Evolutionary conservation across 2,888 invertebrate genomes (phyloP), one percentile per base, ranked within the genome.

Genomic region (Lepidocyrtinus sp.): DNA sequence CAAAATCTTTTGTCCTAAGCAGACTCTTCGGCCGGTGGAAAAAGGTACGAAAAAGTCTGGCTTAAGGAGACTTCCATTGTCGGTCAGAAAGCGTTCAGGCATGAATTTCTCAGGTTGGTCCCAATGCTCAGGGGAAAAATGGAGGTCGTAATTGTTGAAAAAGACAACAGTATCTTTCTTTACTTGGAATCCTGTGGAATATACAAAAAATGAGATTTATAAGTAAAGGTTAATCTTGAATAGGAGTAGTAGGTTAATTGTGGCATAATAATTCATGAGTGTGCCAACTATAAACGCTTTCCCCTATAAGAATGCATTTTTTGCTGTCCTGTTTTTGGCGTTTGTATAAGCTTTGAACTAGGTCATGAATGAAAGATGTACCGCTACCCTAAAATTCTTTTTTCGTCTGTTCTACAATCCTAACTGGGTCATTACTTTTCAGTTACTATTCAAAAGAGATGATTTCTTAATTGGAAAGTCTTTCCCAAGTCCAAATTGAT

Each of bases 11-110:
- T 95, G 95, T 0, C 96, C 96, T 69, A 96, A 93, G 87, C 96
- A 96, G 0, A 95, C 94, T 15, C 96, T 89, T 93, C 95, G 1
- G 0, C 96, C 96, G 59, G 94, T 94, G 87, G 95, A 94, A 89
- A 96, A 96, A 0, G 96, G 96, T 12, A 96, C 89, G 87, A 95
- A 96, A 87, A 94, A 93, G 0, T 94, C 92, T 0, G 93, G 93
- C 85, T 92, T 93, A 7, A 93, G 87, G 59, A 89, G 88, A 0
- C 90, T 91, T 17, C 91, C 89, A 71, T 89, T 89, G 21, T 82
- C 74, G 2, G 89, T 87, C 3, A 93, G 87, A 88, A 96, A 96
- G 82, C 96, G 89, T 83, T 93, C 91, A 0, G 96, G 96, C 77
- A 92, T 91, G 87, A 96, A 96, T 85, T 91, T 90, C 1, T 91